Base-by-base conservation (phyloP, 1,140 invertebrate species). In the Stratiolaelaps scimitus region DNA sequence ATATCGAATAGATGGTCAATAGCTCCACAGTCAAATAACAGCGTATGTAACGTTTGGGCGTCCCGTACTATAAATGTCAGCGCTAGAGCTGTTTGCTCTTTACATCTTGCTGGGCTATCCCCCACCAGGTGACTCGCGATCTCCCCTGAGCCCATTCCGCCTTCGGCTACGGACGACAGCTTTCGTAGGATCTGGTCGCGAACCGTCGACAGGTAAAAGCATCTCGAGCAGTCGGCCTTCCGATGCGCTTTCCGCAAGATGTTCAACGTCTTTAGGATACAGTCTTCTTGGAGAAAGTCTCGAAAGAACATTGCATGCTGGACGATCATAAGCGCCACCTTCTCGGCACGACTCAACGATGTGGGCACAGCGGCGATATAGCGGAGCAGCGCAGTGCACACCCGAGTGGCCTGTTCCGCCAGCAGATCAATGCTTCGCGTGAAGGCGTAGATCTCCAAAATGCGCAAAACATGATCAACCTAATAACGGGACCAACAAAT, bases 391-490 rank as follows among this genome's bases (percentile, higher is more conserved):
- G 23, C 53, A 15, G 26, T 34, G 26, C 53, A 60, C 26, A 60
- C 53, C 2, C 26, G 26, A 15, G 53, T 60, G 53, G 26, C 26
- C 2, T 60, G 13, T 60, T 60, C 53, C 4, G 53, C 53, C 23
- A 60, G 15, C 13, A 60, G 53, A 29, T 60, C 53, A 29, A 60
- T 60, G 26, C 53, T 29, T 34, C 53, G 26, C 15, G 53, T 15
- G 10, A 60, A 60, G 13, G 53, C 26, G 53, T 60, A 60, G 23
- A 60, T 60, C 23, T 60, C 53, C 15, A 60, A 26, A 17, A 60
- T 60, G 17, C 53, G 17, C 15, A 60, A 23, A 17, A 23, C 53
- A 26, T 60, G 53, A 34, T 60, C 53, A 17, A 60, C 34, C 34
- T 40, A 10, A 40, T 6, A 40, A 40, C 4, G 10, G 34, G 34